These are phyloP conservation scores for Lasioglossum albipes DNA, from an alignment of 1,140 invertebrate genomes.

Conservation along the genomic window DNA sequence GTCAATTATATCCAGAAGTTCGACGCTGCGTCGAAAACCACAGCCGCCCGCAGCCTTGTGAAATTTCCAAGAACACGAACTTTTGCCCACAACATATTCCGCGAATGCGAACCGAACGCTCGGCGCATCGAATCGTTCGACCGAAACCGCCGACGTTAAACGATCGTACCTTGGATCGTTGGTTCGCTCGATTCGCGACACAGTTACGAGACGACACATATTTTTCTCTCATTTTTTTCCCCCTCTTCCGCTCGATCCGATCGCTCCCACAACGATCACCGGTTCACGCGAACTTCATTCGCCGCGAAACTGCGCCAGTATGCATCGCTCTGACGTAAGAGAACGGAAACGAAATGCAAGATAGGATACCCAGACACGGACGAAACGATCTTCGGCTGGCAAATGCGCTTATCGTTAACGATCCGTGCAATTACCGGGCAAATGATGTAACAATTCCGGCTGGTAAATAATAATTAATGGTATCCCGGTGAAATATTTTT, in stretches of 20 bases:
- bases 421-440: slow-evolving; percentile 47
- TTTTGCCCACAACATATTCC: neutral
- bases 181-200: neutral
- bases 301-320: slow-evolving; percentile 17
- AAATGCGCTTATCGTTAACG: slow-evolving; percentile 63
- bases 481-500: slow-evolving; percentile 17
- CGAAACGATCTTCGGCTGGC: slow-evolving; percentile 39
- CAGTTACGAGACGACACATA: neutral
- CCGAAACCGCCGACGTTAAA: slow-evolving; percentile 1
- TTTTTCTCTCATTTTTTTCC: no score
- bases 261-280: slow-evolving; percentile 30
- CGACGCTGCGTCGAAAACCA: neutral
- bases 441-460: slow-evolving; percentile 61
- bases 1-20: neutral
- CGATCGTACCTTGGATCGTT: neutral
- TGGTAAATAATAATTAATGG: slow-evolving; percentile 50
- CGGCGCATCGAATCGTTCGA: neutral
- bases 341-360: slow-evolving; percentile 56
- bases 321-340: slow-evolving; percentile 49
- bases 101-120: slow-evolving; percentile 1
- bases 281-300: slow-evolving; percentile 40
- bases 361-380: slow-evolving; percentile 28
- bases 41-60: no score
- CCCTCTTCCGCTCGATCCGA: neutral
- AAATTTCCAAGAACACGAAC: neutral